Conservation (phyloP, 1,140 invertebrate genomes). For the Drosophila dunni region DNA sequence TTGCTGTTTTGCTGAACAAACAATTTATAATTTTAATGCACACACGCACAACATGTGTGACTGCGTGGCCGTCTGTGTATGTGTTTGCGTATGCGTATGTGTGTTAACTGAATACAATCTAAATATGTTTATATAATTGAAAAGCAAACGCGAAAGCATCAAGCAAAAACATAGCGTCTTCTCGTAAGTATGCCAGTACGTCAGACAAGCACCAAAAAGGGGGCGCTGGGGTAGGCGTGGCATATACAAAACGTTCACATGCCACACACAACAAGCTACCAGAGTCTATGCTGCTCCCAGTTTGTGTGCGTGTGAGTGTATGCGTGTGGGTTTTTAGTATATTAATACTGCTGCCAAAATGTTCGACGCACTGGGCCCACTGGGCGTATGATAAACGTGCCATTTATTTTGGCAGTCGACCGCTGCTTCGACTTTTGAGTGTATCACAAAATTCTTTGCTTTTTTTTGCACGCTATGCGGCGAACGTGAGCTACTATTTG, state of each 20-base stretch:
- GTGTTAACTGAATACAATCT: slow-evolving; percentile 74
- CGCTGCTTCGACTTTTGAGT: slow-evolving; percentile 49
- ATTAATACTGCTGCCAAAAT: slow-evolving; percentile 79
- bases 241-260: slow-evolving; percentile 45
- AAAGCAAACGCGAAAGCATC: slow-evolving; percentile 78
- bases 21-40: slow-evolving; percentile 80
- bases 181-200: slow-evolving; percentile 46
- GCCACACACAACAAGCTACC: neutral
- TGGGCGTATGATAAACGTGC: slow-evolving; percentile 81
- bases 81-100: slow-evolving; percentile 6
- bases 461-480: slow-evolving; percentile 45
- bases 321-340: slow-evolving; percentile 52
- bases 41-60: slow-evolving; percentile 50
- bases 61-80: neutral
- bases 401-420: slow-evolving; percentile 66
- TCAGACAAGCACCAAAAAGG: slow-evolving; percentile 2
- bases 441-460: slow-evolving; percentile 14
- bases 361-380: slow-evolving; percentile 71
- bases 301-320: slow-evolving; percentile 5
- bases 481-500: slow-evolving; percentile 50
- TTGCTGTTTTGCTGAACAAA: slow-evolving; percentile 65
- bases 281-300: slow-evolving; percentile 3
- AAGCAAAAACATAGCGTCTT: slow-evolving; percentile 55
- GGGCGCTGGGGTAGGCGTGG: slow-evolving; percentile 9
- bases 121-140: slow-evolving; percentile 82